phyloP scores from a whole-genome alignment of 1,140 invertebrate genomes.

The Drosophila ironensis region DNA sequence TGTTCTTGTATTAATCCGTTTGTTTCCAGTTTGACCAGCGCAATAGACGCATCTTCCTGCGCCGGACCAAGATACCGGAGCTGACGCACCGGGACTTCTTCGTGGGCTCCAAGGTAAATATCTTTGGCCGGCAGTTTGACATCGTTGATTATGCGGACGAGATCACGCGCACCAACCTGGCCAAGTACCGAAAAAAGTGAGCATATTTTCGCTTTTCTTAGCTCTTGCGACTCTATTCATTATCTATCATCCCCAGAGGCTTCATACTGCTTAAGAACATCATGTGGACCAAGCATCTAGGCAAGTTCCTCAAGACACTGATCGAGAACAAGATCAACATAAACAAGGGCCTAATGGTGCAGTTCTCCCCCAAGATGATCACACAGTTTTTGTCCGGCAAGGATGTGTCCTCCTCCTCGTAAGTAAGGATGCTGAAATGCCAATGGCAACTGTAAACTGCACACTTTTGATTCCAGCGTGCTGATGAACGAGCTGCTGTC shows the following conservation, averaged over 20 bases:
- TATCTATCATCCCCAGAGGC: conserved; percentile 83
- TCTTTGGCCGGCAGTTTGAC: conserved; percentile 90
- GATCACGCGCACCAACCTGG: conserved; percentile 85
- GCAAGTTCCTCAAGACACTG: conserved; percentile 88
- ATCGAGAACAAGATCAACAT: conserved; percentile 87
- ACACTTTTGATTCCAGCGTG: conserved; percentile 81
- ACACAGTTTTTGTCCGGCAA: conserved; percentile 85
- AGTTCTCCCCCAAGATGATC: conserved; percentile 82
- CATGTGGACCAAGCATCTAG: conserved; percentile 85
- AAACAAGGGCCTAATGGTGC: conserved; percentile 88
- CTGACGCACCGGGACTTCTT: conserved; percentile 88
- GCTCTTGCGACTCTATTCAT: neutral
- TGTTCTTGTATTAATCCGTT: too few relatives aligned
- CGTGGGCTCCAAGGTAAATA: conserved; percentile 88
- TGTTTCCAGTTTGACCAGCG: conserved; percentile 88
- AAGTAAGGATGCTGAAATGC: conserved; percentile 63
- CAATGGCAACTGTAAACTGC: neutral
- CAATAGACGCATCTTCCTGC: conserved; percentile 88
- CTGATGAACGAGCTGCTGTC: conserved; percentile 87
- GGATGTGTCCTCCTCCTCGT: conserved; percentile 86
- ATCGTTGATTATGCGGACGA: conserved; percentile 90
- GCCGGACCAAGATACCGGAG: conserved; percentile 87
- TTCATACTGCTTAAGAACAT: conserved; percentile 90
- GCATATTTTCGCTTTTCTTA: conserved; percentile 9
- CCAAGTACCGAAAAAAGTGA: conserved; percentile 85